Base-by-base conservation (phyloP, 2,888 invertebrate genomes). In the Epistrophe eligans region DNA sequence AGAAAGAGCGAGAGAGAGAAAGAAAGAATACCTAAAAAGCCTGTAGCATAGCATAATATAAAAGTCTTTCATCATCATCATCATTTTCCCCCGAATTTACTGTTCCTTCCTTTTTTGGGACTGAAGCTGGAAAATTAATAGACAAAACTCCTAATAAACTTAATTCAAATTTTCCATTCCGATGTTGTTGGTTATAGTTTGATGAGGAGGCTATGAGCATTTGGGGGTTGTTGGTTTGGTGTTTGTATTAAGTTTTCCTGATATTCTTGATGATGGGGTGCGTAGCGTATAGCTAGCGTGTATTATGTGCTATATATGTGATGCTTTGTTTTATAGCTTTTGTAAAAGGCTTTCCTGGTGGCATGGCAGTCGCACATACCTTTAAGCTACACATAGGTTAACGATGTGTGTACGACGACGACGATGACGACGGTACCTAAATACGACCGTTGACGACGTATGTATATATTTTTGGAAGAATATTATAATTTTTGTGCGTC, bases 81-180 rank as follows among this genome's bases (percentile, higher is more conserved):
- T 40, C 60, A 55, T 67, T 67, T 67, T 50, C 48, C 70, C 55
- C 40, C 70, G 24, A 52, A 28, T 70, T 55, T 52, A 38, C 19
- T 35, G 35, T 52, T 70, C n/a, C 70, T 55, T 70, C 70, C 70
- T 40, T 55, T 62, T 62, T 55, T 62, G 40, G 19, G 40, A 13
- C 28, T 15, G 52, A 35, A 35, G 35, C 35, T 35, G 57, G 57
- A 57, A 84, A 84, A 84, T 84, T 79, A 84, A 84, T 84, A 79
- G 74, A 84, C 84, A 84, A 84, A 70, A 79, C 84, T 84, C 84
- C 55, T 76, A 66, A 76, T 84, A 84, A 84, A 84, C 84, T 84
- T 84, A 84, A 79, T 84, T 84, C 76, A 84, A 84, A 76, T 84
- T 84, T 84, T 79, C 71, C 71, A 84, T 79, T 70, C 15, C 28